These are phyloP conservation scores for Sarcophaga rosellei DNA, from an alignment of 2,888 invertebrate genomes.

Conservation along the genomic window DNA sequence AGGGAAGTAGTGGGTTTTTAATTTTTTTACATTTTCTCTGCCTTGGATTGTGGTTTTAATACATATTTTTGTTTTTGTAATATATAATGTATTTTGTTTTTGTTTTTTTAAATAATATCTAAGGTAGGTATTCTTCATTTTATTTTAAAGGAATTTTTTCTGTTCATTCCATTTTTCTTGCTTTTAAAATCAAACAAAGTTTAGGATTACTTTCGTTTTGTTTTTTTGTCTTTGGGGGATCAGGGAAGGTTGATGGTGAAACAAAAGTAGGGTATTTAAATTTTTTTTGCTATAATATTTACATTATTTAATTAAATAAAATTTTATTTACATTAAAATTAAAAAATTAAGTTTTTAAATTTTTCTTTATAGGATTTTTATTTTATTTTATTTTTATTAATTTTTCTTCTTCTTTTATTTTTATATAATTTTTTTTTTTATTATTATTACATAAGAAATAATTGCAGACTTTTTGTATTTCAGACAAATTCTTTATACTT, in stretches of 20 bases:
- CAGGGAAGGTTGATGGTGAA: neutral
- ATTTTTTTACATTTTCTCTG: conserved; percentile 32
- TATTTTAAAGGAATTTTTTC: neutral
- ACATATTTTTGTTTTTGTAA: neutral
- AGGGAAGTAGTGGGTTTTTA: neutral
- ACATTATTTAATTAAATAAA: conserved; percentile 16
- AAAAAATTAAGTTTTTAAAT: conserved; percentile 4
- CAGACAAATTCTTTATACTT: conserved; percentile 69
- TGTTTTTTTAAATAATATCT: neutral
- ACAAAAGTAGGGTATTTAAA: conserved; percentile 37
- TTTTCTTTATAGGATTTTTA: conserved; percentile 13
- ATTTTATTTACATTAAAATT: conserved; percentile 21
- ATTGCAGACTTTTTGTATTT: conserved; percentile 74
- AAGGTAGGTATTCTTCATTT: neutral
- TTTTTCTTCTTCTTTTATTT: conserved; percentile 23
- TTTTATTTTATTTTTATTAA: conserved; percentile 13
- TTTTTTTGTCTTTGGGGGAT: neutral
- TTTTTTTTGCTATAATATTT: conserved; percentile 27
- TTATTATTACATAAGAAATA: conserved; percentile 69
- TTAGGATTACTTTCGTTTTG: neutral
- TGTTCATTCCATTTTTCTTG: neutral
- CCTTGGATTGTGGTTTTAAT: neutral
- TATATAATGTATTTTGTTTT: conserved; percentile 19
- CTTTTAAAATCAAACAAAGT: too few species aligned
- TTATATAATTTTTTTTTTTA: conserved; percentile 30